Conservation (phyloP, 2,888 invertebrate species). For the Corbicula japonica region DNA sequence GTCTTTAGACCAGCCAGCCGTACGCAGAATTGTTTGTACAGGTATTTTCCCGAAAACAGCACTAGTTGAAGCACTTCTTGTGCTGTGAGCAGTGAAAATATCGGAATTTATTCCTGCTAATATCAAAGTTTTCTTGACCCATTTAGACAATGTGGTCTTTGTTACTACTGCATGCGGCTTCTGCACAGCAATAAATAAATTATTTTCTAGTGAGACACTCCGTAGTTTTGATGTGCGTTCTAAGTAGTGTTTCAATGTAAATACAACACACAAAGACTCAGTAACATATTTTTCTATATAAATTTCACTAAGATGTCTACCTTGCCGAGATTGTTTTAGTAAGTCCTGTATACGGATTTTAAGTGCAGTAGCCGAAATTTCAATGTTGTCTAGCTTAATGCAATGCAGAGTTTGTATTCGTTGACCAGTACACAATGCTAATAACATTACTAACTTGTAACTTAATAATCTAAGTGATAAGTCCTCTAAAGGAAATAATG, state of each 20-base stretch:
- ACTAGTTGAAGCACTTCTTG: no score
- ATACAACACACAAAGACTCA: constrained; percentile 10
- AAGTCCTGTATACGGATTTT: constrained; percentile 5
- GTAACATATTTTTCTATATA: constrained; percentile 8
- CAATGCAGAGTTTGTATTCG: constrained; percentile 9
- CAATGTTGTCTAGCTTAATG: not conserved
- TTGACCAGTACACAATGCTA: constrained; percentile 12
- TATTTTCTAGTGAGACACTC: not conserved
- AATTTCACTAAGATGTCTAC: constrained; percentile 1
- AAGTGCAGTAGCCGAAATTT: constrained; percentile 1
- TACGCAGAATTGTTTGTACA: no score
- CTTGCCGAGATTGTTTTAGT: not conserved
- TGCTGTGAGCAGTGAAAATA: no score
- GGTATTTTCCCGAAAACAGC: no score
- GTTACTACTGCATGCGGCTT: constrained; percentile 1
- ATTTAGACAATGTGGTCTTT: no score
- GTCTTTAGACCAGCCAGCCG: no score
- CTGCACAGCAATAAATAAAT: not conserved
- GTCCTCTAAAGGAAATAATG: constrained; percentile 10
- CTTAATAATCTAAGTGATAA: constrained; percentile 15
- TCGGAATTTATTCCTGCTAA: no score
- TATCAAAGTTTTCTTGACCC: no score
- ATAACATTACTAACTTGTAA: constrained; percentile 12
- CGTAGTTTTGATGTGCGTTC: constrained; percentile 1
- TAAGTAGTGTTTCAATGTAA: constrained; percentile 10